phyloP scores from a whole-genome alignment of 2,113 vertebrate genomes.

The Carettochelys insculpta region DNA sequence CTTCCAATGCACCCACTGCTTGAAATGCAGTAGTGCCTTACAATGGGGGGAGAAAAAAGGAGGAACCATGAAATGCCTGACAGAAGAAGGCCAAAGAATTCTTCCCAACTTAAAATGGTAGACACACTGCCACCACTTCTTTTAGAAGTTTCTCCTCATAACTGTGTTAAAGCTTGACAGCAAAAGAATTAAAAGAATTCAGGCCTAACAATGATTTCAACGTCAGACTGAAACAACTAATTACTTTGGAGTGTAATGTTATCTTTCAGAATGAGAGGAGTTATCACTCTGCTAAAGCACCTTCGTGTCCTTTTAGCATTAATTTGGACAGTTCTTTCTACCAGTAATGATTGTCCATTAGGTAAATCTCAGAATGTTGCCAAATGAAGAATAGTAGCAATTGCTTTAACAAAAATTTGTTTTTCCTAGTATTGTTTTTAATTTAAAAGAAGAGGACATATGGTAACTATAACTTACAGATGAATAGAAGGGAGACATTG shows the following conservation, averaged over 20 bases:
- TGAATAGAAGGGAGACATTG: not conserved
- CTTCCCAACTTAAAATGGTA: not conserved
- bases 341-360: conserved; percentile 17
- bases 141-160: not conserved
- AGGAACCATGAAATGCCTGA: not conserved
- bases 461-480: not conserved
- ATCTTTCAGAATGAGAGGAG: conserved; percentile 58
- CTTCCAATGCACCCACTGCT: accelerated
- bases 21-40: not conserved
- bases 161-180: not conserved
- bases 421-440: not conserved
- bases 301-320: conserved; percentile 37
- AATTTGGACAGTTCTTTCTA: not conserved
- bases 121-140: not conserved
- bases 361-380: not conserved
- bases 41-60: not conserved
- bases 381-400: not conserved
- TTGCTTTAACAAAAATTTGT: conserved; percentile 14
- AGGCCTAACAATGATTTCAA: conserved; percentile 59
- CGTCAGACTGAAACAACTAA: conserved; percentile 60
- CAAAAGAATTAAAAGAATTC: conserved; percentile 66
- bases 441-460: conserved; percentile 1
- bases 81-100: conserved; percentile 8
- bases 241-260: conserved; percentile 35
- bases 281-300: conserved; percentile 54